phyloP scores from a whole-genome alignment of 2,113 vertebrate species.

The Arenaria interpres region DNA sequence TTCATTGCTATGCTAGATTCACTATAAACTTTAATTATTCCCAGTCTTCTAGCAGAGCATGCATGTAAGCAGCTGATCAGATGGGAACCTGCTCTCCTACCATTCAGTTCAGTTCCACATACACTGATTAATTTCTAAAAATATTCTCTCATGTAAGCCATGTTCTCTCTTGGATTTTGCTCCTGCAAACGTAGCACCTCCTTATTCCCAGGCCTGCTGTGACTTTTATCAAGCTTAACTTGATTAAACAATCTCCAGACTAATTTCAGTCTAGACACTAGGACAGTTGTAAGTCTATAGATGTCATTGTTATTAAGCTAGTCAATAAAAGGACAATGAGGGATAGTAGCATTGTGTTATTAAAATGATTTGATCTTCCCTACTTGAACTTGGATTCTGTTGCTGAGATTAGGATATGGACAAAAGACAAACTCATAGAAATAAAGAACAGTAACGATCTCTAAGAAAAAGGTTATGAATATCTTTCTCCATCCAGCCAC shows the following conservation, averaged over 20 bases:
- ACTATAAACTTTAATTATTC: neutral
- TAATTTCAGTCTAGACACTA: neutral
- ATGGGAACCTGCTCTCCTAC: neutral
- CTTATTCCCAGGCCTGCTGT: neutral
- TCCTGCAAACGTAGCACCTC: neutral
- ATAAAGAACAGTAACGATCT: neutral
- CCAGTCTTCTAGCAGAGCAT: neutral
- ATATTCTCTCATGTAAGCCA: neutral
- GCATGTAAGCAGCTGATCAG: neutral
- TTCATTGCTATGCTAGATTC: neutral
- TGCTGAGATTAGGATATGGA: neutral
- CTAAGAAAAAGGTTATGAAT: neutral
- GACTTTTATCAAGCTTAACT: neutral
- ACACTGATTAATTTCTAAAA: neutral
- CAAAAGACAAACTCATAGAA: neutral
- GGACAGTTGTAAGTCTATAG: neutral
- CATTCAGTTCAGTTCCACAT: neutral
- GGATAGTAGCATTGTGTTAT: neutral
- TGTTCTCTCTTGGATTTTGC: neutral
- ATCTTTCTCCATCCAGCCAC: neutral
- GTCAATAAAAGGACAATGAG: neutral
- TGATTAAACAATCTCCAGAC: neutral
- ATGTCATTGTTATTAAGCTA: neutral
- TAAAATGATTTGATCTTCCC: neutral
- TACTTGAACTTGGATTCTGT: neutral